Base-by-base conservation (phyloP, 2,113 vertebrate genomes). In the Vicugna pacos region DNA sequence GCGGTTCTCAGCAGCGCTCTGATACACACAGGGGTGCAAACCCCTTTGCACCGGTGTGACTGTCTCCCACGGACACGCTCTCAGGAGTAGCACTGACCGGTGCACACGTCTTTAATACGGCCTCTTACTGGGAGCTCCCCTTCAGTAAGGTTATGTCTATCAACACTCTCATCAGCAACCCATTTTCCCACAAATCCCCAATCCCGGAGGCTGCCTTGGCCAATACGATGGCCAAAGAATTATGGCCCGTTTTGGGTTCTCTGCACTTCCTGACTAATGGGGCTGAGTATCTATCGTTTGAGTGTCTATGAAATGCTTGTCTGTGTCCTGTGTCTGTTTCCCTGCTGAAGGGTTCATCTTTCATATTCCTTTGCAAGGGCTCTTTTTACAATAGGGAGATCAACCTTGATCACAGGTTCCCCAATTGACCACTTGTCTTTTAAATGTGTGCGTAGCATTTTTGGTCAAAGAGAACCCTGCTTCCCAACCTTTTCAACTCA, bases 161-260 rank as follows among this genome's bases (percentile, higher is more conserved):
- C 32, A 70, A 3, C 8, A 13, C 19, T 42, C 65, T 75, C 60
- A 10, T n/a, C 16, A 48, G 50, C 20, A 16, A 16, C 65, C 54
- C 28, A 13, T 3, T 64, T 58, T 90, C 75, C 72, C 11, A 19
- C n/a, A 28, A 26, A n/a, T 24, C 26, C 35, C 46, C 46, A 17
- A 22, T 10, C 9, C 1, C 0, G 1, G n/a, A n/a, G 52, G 60
- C 69, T 3, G 1, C 9, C 67, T 24, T 26, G 67, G 83, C 19
- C 64, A 50, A 11, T 8, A 8, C 0, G 20, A 62, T 3, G 38
- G 77, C 46, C 69, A 8, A 35, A 28, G 69, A 9, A 16, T 48
- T 17, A 50, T 0, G 38, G 0, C 6, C 35, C 24, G 15, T 2
- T 20, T 15, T 58, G 35, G 76, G 52, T 19, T 30, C 35, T 22